Base-by-base conservation (phyloP, 2,797 vertebrate genomes). In the Threskiornis aethiopicus region DNA sequence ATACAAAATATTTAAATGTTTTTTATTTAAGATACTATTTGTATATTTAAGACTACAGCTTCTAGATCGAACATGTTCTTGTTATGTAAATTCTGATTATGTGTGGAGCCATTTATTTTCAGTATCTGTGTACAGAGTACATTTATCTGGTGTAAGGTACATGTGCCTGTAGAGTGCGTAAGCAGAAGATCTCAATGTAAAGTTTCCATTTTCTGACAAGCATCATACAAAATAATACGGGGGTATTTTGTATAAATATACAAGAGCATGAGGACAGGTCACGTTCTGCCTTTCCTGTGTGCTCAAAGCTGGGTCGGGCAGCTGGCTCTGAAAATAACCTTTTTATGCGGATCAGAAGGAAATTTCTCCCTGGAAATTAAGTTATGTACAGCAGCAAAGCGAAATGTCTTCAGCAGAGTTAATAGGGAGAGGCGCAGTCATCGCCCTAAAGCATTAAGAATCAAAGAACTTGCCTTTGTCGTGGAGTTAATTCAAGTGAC, bases 1-100 rank as follows among this genome's bases (percentile, higher is more conserved):
- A 92, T 96, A 81, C 57, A 90, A 95, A 95, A 65, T 91, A 94
- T 92, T 85, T 44, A 93, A 89, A 95, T 96, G 13, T 2, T 12
- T 82, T 84, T 82, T 81, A 55, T 94, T 95, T 91, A 87, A 92
- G 89, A 61, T 54, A 83, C 29, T 86, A 78, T 84, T 95, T 93
- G 89, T 94, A 59, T 87, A 82, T 73, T 76, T 83, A 86, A 81
- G 49, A 72, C 78, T 89, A 41, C 80, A 54, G 16, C 58, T 87
- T 91, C 75, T 89, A 69, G 76, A 87, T 92, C 33, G 86, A 71
- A 49, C 78, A 25, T 61, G 39, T 70, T 95, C 59, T 70, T 89
- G 31, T 59, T 81, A 95, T 62, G 85, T 90, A 94, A 88, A 88
- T 81, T 72, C 37, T 84, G 37, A 9, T 86, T 47, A 46, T 70